A percentile compares a stretch with the other conserved stretches of the same genome.
These are phyloP conservation scores for Cyrtodaria siliqua DNA, from an alignment of 2,888 invertebrate species.

Conservation along the genomic window DNA sequence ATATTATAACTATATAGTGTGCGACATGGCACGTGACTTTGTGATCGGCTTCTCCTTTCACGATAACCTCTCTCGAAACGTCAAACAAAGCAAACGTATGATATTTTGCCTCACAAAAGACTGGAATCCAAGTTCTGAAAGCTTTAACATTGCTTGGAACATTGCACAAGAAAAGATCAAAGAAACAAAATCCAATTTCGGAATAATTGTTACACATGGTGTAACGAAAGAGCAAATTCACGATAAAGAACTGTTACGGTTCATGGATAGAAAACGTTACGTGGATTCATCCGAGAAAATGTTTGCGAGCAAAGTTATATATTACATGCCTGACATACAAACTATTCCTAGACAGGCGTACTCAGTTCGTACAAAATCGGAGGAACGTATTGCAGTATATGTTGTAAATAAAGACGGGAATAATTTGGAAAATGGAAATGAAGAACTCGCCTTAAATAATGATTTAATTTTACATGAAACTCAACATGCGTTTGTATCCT, in stretches of 20 bases:
- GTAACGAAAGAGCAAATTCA: conserved; percentile 15
- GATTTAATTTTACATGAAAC: too few relatives aligned
- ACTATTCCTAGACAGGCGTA: too few relatives aligned
- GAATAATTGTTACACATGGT: conserved; percentile 59
- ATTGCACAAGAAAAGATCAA: conserved; percentile 70
- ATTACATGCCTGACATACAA: conserved; percentile 54
- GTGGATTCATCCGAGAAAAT: conserved; percentile 54
- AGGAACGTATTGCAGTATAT: too few relatives aligned
- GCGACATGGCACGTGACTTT: conserved; percentile 65
- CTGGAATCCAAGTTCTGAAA: conserved; percentile 44
- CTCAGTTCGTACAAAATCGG: too few relatives aligned
- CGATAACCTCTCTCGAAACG: conserved; percentile 66
- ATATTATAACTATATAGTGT: conserved; percentile 53
- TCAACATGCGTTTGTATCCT: conserved; percentile 64
- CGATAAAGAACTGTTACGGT: conserved; percentile 63
- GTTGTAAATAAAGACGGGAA: too few relatives aligned
- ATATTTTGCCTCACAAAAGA: conserved; percentile 62
- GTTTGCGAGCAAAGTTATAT: conserved; percentile 63
- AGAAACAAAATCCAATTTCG: conserved; percentile 62
- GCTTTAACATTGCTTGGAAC: conserved; percentile 64
- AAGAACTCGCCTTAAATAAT: too few relatives aligned
- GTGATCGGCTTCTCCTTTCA: conserved; percentile 66
- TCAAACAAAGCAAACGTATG: conserved; percentile 64
- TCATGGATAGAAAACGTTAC: conserved; percentile 60
- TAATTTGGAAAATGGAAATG: too few relatives aligned